Evolutionary conservation across 35 echinoderm and acorn worm genomes (phyloP), one percentile per base, ranked within the genome.

Genomic region (Strongylocentrotus purpuratus): DNA sequence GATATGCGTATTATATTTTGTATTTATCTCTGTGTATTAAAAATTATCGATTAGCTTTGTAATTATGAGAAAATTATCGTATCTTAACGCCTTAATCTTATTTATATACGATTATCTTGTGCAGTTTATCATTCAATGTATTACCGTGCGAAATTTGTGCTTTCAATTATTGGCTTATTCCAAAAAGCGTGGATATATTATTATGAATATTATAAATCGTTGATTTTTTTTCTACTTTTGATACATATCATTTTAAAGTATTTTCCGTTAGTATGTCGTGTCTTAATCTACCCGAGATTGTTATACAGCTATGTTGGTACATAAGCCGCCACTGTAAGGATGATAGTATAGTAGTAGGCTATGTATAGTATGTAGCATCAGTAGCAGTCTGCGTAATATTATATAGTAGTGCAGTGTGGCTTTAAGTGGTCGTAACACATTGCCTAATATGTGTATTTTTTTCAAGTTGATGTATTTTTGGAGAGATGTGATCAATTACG

Each of bases 161-260:
- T 78, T 78, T 78, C 65, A 78, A n/a, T 78, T 78, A 78, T 28
- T 28, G 65, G 65, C 65, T 78, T 78, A 78, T 78, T 78, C 65
- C 65, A 78, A 78, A 78, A 78, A 78, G 65, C 65, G 65, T 78
- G 65, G 28, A 78, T 78, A 78, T 78, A 78, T 28, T 78, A n/a
- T 70, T 28, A 70, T 78, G 22, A n/a, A 78, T 78, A 78, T 78
- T 59, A 78, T 78, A 78, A 5, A 78, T 78, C 18, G 4, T 8
- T 78, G 28, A 22, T n/a, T 78, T 78, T 25, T 70, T 78, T 78
- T 78, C 65, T 78, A 78, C 65, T 78, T 78, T 78, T 78, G 65
- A 78, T 78, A 78, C 65, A 78, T 78, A 78, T 78, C 20, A n/a
- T 78, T 78, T 78, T 28, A 28, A 22, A n/a, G 52, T 59, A 59